These are phyloP conservation scores for Cephus pygmeus DNA, from an alignment of 2,888 invertebrate species.

Conservation along the genomic window DNA sequence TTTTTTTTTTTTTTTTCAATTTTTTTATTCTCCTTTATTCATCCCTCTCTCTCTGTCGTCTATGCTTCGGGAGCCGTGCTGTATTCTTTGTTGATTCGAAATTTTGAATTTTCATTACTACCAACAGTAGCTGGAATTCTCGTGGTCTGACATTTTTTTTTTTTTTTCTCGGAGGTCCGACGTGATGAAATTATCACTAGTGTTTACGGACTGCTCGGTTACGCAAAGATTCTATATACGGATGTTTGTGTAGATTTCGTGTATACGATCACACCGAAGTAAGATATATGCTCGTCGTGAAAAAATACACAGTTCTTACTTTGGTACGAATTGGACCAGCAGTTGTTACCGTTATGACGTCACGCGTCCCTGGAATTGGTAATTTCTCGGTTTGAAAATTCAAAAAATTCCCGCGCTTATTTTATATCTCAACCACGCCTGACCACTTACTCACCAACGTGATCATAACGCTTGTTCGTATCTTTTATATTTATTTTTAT, in stretches of 20 bases:
- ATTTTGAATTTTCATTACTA: slow-evolving; percentile 8
- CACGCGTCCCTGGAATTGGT: too few relatives aligned
- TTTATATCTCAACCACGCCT: too few relatives aligned
- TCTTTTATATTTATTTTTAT: too few relatives aligned
- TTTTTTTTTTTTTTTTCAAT: neutral
- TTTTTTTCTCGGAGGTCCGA: neutral
- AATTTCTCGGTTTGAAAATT: neutral
- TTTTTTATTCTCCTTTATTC: neutral
- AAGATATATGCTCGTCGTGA: too few relatives aligned
- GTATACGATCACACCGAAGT: too few relatives aligned
- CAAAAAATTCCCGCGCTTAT: too few relatives aligned
- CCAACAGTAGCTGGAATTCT: neutral
- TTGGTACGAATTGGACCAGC: too few relatives aligned
- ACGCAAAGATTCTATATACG: too few relatives aligned
- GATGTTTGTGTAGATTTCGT: too few relatives aligned
- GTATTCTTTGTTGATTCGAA: slow-evolving; percentile 30
- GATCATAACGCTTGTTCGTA: neutral
- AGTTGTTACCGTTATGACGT: too few relatives aligned
- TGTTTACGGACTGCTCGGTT: neutral
- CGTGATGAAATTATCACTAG: neutral
- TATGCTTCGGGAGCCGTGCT: neutral
- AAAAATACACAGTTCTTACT: too few relatives aligned
- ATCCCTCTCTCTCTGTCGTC: neutral
- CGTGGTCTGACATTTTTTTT: neutral
- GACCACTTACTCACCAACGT: too few relatives aligned